Base-by-base conservation (phyloP, 2,113 vertebrate species). In the Myrmecophaga tridactyla region DNA sequence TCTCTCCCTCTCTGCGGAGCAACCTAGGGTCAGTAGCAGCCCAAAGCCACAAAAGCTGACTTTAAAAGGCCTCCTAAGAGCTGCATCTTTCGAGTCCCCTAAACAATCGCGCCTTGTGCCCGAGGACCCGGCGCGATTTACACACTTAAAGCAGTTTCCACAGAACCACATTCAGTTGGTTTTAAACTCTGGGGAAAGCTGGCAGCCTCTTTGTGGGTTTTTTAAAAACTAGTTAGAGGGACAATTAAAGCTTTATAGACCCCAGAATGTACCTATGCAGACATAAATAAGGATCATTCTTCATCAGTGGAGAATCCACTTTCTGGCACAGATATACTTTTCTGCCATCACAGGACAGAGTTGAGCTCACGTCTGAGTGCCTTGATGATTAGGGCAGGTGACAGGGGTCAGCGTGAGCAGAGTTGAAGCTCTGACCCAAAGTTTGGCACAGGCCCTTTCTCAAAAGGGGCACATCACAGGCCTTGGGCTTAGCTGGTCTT, bases 211-310 rank as follows among this genome's bases (percentile, higher is more conserved):
- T 96, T 97, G 97, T 95, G 96, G 95, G 36, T 96, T 97, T 97
- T 94, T 80, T 10, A 95, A 94, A 97, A 93, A 97, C 93, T 81
- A 94, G 96, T 96, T 96, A 92, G 95, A 96, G 80, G 95, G 96
- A 98, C 97, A 97, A 97, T 98, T 97, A 97, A 97, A 97, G 94
- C 97, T 98, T 98, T 98, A 97, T 98, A 96, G 96, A 96, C 89
- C 97, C 95, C 96, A 97, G 96, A 96, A 96, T 96, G 93, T 85
- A 96, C 97, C 96, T 96, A 91, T 86, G 91, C 95, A 96, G 96
- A 93, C 96, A 92, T 94, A 97, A 96, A 95, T 96, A 93, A 96
- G 93, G 92, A 23, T 67, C 92, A 69, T 91, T 96, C 95, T 96
- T 96, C 97, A 36, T 81, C 92, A 80, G 92, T 20, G 4, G 83